A percentile compares a stretch with the other conserved stretches of the same genome.
Evolutionary conservation across 2,113 vertebrate genomes (phyloP).

Genomic region (Tapirus terrestris): DNA sequence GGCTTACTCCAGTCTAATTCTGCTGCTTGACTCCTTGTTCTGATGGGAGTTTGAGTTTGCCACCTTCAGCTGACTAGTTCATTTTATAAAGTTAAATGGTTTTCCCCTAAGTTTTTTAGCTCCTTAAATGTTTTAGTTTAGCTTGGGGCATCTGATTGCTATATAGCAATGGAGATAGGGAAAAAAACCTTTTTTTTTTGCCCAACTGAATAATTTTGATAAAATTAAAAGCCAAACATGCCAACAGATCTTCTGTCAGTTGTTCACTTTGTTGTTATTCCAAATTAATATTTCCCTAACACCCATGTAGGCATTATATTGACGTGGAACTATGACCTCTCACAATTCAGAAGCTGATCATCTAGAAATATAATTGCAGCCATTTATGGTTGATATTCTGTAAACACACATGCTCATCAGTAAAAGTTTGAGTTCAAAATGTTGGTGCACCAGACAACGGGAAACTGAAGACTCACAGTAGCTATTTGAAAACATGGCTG

Average conservation of each 20-base stretch:
- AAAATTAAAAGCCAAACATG: conserved; percentile 3
- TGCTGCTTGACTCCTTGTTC: background rate
- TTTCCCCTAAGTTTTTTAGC: background rate
- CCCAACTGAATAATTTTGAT: conserved; percentile 31
- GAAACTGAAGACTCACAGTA: background rate
- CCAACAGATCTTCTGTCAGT: conserved; percentile 18
- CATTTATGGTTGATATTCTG: background rate
- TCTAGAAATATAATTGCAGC: background rate
- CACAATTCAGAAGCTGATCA: background rate
- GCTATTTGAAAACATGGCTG: background rate
- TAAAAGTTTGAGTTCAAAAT: conserved; percentile 23
- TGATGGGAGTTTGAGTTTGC: background rate
- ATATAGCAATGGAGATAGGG: background rate
- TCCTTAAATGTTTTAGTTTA: conserved; percentile 30
- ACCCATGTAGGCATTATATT: background rate
- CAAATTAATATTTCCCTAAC: conserved; percentile 33
- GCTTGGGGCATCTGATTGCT: background rate
- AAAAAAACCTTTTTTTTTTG: background rate
- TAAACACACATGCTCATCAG: background rate
- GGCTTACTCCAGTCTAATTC: background rate
- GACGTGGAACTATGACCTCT: background rate
- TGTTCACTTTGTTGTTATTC: background rate
- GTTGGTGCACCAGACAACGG: background rate
- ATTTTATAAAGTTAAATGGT: conserved; percentile 14
- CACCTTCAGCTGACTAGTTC: background rate